Conservation (phyloP, 1,140 invertebrate species). For the Himalopsyche phryganea region DNA sequence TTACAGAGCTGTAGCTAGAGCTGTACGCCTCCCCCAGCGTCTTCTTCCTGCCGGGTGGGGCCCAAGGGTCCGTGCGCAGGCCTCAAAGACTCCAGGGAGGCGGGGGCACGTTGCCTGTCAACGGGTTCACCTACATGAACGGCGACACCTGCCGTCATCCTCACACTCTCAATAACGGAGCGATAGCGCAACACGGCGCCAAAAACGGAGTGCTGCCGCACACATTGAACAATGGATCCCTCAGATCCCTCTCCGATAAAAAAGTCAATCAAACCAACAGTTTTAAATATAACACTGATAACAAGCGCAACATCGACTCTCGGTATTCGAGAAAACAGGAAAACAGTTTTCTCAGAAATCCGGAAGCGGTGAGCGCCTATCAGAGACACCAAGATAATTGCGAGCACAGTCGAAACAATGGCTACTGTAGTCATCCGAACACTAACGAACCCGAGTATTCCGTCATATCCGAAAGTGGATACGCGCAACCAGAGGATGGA, state of each 20-base stretch:
- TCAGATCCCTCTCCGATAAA: conserved; percentile 44
- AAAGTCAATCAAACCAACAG: conserved; percentile 46
- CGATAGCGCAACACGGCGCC: conserved; percentile 44
- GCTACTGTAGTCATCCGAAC: conserved; percentile 29
- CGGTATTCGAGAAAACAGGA: conserved; percentile 50
- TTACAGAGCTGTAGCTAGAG: conserved; percentile 92
- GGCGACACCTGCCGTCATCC: conserved; percentile 57
- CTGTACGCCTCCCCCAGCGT: conserved; percentile 74
- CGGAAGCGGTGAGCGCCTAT: conserved; percentile 46
- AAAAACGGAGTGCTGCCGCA: conserved; percentile 32
- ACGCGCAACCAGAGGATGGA: conserved; percentile 39
- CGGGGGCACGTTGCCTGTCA: conserved; percentile 65
- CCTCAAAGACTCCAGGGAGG: conserved; percentile 52
- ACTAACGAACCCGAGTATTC: conserved; percentile 52
- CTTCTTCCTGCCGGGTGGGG: conserved; percentile 59
- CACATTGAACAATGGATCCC: conserved; percentile 48
- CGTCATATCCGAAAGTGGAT: conserved; percentile 46
- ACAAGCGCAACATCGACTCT: conserved; percentile 48
- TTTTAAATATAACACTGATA: conserved; percentile 46
- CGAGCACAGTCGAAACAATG: conserved; percentile 35
- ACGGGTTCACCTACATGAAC: conserved; percentile 72
- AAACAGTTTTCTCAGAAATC: conserved; percentile 47
- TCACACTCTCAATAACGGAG: conserved; percentile 51
- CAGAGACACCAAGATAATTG: conserved; percentile 37
- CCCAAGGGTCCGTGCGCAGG: conserved; percentile 51